Evolutionary conservation across 1,140 invertebrate genomes (phyloP).

Genomic region (Polypedilum pembai): DNA sequence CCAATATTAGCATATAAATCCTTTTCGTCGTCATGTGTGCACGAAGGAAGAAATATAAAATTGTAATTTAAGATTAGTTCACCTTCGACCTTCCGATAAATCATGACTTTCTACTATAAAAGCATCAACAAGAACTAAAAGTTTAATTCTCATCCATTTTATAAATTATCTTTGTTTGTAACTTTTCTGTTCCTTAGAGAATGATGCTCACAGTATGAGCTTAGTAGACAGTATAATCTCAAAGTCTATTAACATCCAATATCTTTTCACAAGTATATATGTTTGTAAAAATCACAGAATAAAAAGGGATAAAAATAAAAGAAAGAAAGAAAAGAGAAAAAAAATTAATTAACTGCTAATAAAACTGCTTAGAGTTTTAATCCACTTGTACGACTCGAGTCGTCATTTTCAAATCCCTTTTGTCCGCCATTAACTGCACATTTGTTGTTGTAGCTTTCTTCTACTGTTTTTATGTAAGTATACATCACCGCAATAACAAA

Average conservation of each 20-base stretch:
- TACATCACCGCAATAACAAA: conserved; percentile 8
- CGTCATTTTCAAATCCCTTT: not conserved
- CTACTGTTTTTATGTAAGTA: not conserved
- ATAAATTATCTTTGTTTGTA: conserved; percentile 4
- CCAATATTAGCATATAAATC: too few species aligned
- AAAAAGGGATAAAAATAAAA: not conserved
- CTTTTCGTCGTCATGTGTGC: too few species aligned
- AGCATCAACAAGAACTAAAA: not conserved
- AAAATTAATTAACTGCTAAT: conserved; percentile 28
- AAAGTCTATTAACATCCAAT: conserved; percentile 18
- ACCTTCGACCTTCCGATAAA: too few species aligned
- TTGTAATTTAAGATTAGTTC: too few species aligned
- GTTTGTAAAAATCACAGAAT: not conserved
- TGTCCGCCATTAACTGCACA: conserved; percentile 17
- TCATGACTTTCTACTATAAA: too few species aligned
- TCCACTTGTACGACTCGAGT: conserved; percentile 8
- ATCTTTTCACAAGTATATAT: not conserved
- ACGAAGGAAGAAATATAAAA: too few species aligned
- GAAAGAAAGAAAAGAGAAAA: not conserved
- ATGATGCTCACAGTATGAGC: not conserved
- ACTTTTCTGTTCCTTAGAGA: not conserved
- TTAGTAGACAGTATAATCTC: not conserved
- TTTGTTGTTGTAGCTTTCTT: not conserved
- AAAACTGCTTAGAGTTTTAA: conserved; percentile 24
- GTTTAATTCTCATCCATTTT: conserved; percentile 13